Evolutionary conservation across 2,113 vertebrate species (phyloP).

Genomic region (Thomomys bottae): DNA sequence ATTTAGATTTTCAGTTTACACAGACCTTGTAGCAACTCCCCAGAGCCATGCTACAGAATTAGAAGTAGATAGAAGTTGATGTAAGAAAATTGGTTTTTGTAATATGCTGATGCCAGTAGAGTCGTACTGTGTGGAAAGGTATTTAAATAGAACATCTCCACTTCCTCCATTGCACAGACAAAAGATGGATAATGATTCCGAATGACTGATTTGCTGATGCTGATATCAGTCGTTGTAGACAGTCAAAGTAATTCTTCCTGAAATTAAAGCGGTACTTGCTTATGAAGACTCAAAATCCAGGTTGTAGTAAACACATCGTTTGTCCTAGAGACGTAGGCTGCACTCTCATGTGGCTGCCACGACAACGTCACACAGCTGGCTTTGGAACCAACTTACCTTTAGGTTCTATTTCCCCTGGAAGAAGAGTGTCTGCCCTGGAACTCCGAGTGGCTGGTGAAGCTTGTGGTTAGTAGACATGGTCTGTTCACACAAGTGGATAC

Average conservation of each 20-base stretch:
- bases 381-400: background rate
- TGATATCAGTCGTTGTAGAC: conserved; percentile 67
- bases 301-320: conserved; percentile 34
- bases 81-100: conserved; percentile 98
- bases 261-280: conserved; percentile 71
- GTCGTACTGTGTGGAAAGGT: conserved; percentile 88
- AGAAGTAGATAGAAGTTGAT: conserved; percentile 98
- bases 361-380: background rate
- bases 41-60: conserved; percentile 96
- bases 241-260: conserved; percentile 75
- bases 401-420: conserved; percentile 4
- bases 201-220: conserved; percentile 78
- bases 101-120: conserved; percentile 96
- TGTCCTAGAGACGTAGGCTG: conserved; percentile 23
- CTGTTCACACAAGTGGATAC: conserved; percentile 51
- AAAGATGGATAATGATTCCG: conserved; percentile 84
- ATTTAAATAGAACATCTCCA: conserved; percentile 85
- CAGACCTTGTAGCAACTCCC: conserved; percentile 97
- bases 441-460: conserved; percentile 44
- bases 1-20: conserved; percentile 98
- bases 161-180: conserved; percentile 83
- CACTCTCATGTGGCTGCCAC: conserved; percentile 23
- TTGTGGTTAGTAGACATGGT: conserved; percentile 41
- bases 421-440: background rate
- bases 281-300: conserved; percentile 40